Base-by-base conservation (phyloP, 2,113 vertebrate species). In the Agapornis roseicollis region DNA sequence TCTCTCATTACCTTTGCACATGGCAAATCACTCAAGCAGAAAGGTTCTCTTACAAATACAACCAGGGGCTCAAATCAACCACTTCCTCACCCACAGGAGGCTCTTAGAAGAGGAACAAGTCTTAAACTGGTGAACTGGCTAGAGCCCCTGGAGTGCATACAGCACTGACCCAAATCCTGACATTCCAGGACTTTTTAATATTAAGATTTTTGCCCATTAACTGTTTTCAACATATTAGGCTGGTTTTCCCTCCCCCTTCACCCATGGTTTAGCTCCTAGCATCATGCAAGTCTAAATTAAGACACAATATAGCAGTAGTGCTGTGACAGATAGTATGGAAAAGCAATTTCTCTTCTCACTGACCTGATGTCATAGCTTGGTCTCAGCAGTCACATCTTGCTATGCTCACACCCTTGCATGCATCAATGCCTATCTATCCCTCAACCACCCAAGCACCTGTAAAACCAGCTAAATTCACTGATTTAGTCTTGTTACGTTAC, bases 131-230 rank as follows among this genome's bases (percentile, higher is more conserved):
- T 53, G 61, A 89, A 11, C 27, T n/a, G 27, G 41, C 46, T 56
- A 28, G 24, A 20, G 10, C 2, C 10, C 25, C 7, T 3, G 0
- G 2, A 11, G 2, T 28, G 19, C 20, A 35, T 6, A 12, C 0
- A 56, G 29, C 28, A 86, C 27, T 49, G 50, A 56, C 23, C 15
- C 39, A 80, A 77, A 69, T 25, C 23, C 74, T 37, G 19, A 69
- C 0, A 0, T n/a, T 46, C 5, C 2, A 8, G 14, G 8, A 10
- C 6, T 31, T 60, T 56, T 81, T 27, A 41, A n/a, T 3, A 56
- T 16, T 4, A 78, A 70, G 25, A 58, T 49, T 92, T 64, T 16
- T 60, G 35, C 29, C 35, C 22, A 37, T 58, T 66, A 50, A 70
- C 37, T 27, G 9, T 28, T n/a, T 24, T 27, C 42, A 74, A 18